These are phyloP conservation scores for Drosophila macrothrix DNA, from an alignment of 2,888 invertebrate genomes.

Conservation along the genomic window DNA sequence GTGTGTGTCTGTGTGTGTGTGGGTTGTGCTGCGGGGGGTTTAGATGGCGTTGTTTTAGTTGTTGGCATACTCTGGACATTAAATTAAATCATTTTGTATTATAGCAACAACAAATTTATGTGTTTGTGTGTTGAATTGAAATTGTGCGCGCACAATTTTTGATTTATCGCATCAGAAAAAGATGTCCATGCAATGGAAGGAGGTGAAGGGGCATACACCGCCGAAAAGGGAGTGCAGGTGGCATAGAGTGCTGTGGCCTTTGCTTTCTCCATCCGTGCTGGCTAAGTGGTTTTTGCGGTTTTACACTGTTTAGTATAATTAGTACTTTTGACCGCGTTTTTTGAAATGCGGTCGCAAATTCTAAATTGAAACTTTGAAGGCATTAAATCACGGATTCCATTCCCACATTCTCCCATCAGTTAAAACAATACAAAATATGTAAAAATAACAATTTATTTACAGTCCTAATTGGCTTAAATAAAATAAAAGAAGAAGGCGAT, in stretches of 20 bases:
- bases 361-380: slow-evolving; percentile 36
- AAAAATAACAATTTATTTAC: slow-evolving; percentile 20
- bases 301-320: slow-evolving; percentile 80
- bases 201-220: neutral
- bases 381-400: slow-evolving; percentile 19
- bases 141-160: slow-evolving; percentile 66
- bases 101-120: slow-evolving; percentile 17
- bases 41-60: neutral
- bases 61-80: slow-evolving; percentile 53
- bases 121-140: slow-evolving; percentile 67
- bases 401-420: neutral
- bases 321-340: slow-evolving; percentile 79
- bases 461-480: slow-evolving; percentile 1
- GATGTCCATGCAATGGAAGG: neutral
- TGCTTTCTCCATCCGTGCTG: slow-evolving; percentile 38
- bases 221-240: neutral
- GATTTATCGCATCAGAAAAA: slow-evolving; percentile 62
- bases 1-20: too few species aligned
- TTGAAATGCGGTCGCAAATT: slow-evolving; percentile 65
- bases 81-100: slow-evolving; percentile 73
- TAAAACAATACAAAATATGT: slow-evolving; percentile 16
- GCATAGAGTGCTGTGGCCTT: slow-evolving; percentile 8
- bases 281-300: slow-evolving; percentile 77
- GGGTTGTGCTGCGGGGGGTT: too few species aligned
- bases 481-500: neutral